Base-by-base conservation (phyloP, 2,888 invertebrate genomes). In the Pterostichus niger region DNA sequence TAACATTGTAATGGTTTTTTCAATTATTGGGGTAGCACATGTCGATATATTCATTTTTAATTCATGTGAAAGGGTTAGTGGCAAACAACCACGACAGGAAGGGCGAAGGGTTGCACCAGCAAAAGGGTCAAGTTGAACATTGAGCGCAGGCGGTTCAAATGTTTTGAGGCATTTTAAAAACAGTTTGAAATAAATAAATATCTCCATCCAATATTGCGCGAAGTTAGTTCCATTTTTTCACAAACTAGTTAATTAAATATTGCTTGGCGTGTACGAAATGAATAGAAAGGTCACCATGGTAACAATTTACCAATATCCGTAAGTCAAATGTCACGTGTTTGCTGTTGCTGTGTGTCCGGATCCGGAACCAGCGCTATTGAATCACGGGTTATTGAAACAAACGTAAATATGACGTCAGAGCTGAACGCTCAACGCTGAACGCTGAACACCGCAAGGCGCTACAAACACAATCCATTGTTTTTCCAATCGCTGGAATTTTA, bases 271-370 rank as follows among this genome's bases (percentile, higher is more conserved):
- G 40, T 5, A 9, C 5, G 11, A 6, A n/a, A 49, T 64, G 64
- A 31, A n/a, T 10, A 35, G 40, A n/a, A 11, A 33, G n/a, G 64
- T 64, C 13, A 7, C 64, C 35, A 35, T 35, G 33, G 64, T 33
- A 35, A 64, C 64, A 64, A 64, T 64, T 64, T 64, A 64, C 35
- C 64, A 64, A 64, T 64, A 64, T 64, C 64, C 64, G 64, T 64
- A 64, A 64, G 64, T 64, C 64, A 64, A 64, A 64, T 64, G 64
- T 64, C 64, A 64, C 13, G 33, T 64, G 64, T 64, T 64, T 64
- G 64, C 17, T 9, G 24, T 7, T 24, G 24, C 59, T 17, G 59
- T 59, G 24, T 59, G 24, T 24, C 24, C 24, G 54, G 17, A 56
- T 64, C 13, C 33, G 33, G 64, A 33, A n/a, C 31, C n/a, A 33